A percentile compares a stretch with the other conserved stretches of the same genome.
These are phyloP conservation scores for Archaeoteleia sp. DNA, from an alignment of 2,888 invertebrate genomes.

Conservation along the genomic window DNA sequence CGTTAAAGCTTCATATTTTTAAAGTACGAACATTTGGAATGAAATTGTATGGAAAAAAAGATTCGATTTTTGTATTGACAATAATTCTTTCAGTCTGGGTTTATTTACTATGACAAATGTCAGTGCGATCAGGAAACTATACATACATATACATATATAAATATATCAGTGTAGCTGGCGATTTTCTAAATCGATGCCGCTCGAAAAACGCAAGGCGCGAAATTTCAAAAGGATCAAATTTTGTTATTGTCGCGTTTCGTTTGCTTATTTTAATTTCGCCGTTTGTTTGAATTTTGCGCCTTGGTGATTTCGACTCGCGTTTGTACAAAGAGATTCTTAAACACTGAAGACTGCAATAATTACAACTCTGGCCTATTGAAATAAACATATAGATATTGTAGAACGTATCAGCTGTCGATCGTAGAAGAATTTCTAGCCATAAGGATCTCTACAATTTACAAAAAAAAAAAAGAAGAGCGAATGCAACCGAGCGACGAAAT, in stretches of 20 bases:
- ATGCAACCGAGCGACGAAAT: too few relatives aligned
- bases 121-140: constrained; percentile 21
- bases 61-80: constrained; percentile 43
- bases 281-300: too few relatives aligned
- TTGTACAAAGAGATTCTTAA: constrained; percentile 57
- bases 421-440: constrained; percentile 36
- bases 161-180: constrained; percentile 20
- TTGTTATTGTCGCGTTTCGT: not conserved
- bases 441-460: too few relatives aligned
- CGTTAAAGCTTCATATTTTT: too few relatives aligned
- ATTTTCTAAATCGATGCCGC: constrained; percentile 36
- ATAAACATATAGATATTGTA: constrained; percentile 56
- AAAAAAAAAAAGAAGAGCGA: too few relatives aligned
- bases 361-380: constrained; percentile 70
- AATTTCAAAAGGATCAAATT: not conserved
- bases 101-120: constrained; percentile 11
- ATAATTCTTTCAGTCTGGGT: constrained; percentile 19
- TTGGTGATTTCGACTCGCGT: constrained; percentile 29
- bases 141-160: constrained; percentile 20
- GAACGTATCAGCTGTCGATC: constrained; percentile 47
- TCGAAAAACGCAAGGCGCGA: constrained; percentile 10
- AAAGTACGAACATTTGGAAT: constrained; percentile 1
- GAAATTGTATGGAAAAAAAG: not conserved
- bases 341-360: constrained; percentile 71
- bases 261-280: not conserved